phyloP scores from a whole-genome alignment of 2,797 vertebrate genomes.

The Melanotaenia nigrans region DNA sequence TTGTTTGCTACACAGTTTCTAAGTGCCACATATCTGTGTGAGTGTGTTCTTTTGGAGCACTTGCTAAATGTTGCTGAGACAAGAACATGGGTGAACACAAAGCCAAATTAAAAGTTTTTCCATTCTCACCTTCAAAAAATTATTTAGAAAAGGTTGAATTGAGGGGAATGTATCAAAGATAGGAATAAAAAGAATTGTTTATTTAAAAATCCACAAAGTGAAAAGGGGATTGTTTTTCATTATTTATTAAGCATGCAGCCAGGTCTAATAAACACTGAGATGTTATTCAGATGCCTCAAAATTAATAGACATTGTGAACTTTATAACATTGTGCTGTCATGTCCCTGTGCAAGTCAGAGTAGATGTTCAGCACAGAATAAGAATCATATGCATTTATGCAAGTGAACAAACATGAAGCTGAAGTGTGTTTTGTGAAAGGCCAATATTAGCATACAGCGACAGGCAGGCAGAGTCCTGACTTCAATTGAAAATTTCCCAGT shows the following conservation, averaged over 20 bases:
- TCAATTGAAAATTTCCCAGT: conserved; percentile 67
- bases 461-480: conserved; percentile 72
- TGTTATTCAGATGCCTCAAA: conserved; percentile 71
- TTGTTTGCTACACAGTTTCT: conserved; percentile 51
- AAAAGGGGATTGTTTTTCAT: conserved; percentile 28
- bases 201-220: conserved; percentile 23
- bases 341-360: conserved; percentile 54
- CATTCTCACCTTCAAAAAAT: conserved; percentile 15
- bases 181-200: conserved; percentile 44
- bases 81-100: conserved; percentile 37
- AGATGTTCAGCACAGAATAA: conserved; percentile 63
- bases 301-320: conserved; percentile 78
- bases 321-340: conserved; percentile 54
- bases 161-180: conserved; percentile 29
- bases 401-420: conserved; percentile 75
- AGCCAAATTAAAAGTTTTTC: conserved; percentile 47
- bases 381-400: conserved; percentile 87
- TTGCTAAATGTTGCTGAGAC: conserved; percentile 49
- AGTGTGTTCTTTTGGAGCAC: conserved; percentile 13
- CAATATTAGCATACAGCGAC: conserved; percentile 84
- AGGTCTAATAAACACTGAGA: conserved; percentile 60
- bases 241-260: conserved; percentile 47
- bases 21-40: conserved; percentile 39
- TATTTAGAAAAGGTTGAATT: conserved; percentile 39
- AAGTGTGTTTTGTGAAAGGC: conserved; percentile 84